phyloP scores from a whole-genome alignment of 2,113 vertebrate species.

The Menidia beryllina region DNA sequence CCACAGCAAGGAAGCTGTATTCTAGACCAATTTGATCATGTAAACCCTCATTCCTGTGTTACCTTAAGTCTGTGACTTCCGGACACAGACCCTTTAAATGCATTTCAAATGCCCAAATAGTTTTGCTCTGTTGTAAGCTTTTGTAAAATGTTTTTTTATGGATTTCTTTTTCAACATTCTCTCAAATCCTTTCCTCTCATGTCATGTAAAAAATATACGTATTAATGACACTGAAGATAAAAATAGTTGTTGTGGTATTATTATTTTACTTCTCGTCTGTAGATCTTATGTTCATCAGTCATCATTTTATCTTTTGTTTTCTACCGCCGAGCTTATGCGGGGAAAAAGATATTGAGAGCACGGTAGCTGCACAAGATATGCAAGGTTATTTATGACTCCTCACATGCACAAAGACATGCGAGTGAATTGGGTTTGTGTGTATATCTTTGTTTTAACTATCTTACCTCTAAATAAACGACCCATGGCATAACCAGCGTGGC shows the following conservation, averaged over 20 bases:
- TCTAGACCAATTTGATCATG: conserved; percentile 43
- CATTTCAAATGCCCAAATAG: background rate
- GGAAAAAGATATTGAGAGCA: background rate
- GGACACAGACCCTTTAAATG: conserved; percentile 16
- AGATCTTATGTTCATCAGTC: background rate
- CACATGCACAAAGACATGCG: conserved; percentile 2
- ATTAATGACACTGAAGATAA: background rate
- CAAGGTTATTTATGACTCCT: conserved; percentile 8
- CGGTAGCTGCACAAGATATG: background rate
- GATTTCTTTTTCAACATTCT: background rate
- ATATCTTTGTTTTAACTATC: conserved; percentile 21
- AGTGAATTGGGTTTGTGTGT: background rate
- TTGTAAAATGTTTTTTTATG: conserved; percentile 4
- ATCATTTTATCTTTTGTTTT: background rate
- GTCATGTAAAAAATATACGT: background rate
- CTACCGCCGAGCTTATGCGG: background rate
- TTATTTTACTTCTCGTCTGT: background rate
- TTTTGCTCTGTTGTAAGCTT: background rate
- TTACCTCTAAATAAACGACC: conserved; percentile 96
- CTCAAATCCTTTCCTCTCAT: background rate
- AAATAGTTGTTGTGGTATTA: background rate
- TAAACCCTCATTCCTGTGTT: conserved; percentile 28
- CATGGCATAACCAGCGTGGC: conserved; percentile 98
- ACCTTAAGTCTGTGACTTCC: conserved; percentile 40
- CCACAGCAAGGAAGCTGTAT: conserved; percentile 30